phyloP scores from a whole-genome alignment of 2,888 invertebrate genomes.

The Pogonocherus hispidulus region DNA sequence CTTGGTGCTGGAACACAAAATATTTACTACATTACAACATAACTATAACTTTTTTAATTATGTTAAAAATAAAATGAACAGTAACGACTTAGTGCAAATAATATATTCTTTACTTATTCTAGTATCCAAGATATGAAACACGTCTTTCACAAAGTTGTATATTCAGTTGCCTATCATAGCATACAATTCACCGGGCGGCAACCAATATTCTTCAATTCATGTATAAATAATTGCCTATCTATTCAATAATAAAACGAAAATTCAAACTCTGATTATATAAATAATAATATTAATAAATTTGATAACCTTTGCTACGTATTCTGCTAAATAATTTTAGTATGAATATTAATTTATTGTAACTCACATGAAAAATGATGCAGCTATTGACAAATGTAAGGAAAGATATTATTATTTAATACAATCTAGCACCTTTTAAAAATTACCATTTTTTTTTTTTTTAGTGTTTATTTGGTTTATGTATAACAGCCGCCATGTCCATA shows the following conservation, averaged over 20 bases:
- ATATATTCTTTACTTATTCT: too few relatives aligned
- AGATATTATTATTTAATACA: background rate
- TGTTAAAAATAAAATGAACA: too few relatives aligned
- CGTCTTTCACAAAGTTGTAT: too few relatives aligned
- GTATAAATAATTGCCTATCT: background rate
- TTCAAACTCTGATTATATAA: background rate
- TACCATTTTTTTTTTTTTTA: background rate
- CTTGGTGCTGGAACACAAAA: too few relatives aligned
- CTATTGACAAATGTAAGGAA: background rate
- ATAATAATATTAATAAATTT: background rate
- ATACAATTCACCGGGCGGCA: too few relatives aligned
- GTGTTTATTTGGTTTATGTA: background rate
- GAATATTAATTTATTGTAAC: background rate
- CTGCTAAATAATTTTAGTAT: background rate
- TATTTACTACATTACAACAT: too few relatives aligned
- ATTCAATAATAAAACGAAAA: background rate
- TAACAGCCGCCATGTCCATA: background rate
- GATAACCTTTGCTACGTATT: slow-evolving; percentile 18
- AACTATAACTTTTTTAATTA: too few relatives aligned
- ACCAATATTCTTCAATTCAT: too few relatives aligned
- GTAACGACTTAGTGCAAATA: too few relatives aligned
- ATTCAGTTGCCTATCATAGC: too few relatives aligned
- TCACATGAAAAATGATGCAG: background rate
- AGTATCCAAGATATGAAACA: too few relatives aligned
- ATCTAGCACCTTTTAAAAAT: too few relatives aligned